Conservation (phyloP, 2,888 invertebrate genomes). For the Trissonchulus latispiculum region DNA sequence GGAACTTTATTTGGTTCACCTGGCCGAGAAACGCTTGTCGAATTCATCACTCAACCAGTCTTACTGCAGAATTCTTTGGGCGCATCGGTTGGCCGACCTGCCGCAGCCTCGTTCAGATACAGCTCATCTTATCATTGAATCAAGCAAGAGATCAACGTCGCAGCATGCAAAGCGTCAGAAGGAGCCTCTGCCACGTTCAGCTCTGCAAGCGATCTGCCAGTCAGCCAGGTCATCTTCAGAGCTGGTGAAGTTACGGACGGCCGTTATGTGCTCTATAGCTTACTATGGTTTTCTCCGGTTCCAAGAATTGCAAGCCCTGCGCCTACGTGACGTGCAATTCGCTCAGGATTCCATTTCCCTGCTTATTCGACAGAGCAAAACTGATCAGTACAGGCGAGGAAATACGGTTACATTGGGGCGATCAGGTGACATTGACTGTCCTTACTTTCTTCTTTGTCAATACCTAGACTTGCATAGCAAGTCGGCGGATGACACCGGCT, state of each 20-base stretch:
- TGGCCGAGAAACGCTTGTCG: too few relatives aligned
- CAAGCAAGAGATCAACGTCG: too few relatives aligned
- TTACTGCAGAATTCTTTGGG: too few relatives aligned
- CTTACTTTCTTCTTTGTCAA: neutral
- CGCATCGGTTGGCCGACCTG: too few relatives aligned
- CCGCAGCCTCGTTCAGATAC: too few relatives aligned
- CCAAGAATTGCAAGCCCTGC: neutral
- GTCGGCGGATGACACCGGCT: neutral
- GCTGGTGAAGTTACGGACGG: too few relatives aligned
- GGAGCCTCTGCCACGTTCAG: neutral
- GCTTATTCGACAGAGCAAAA: neutral
- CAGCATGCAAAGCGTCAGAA: too few relatives aligned
- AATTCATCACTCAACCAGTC: too few relatives aligned
- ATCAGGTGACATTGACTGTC: neutral
- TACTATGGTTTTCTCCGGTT: slow-evolving; percentile 3
- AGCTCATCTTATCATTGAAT: too few relatives aligned
- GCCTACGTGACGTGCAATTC: neutral
- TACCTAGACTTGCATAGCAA: neutral
- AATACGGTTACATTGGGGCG: neutral
- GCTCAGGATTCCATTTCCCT: neutral
- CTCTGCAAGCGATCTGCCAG: neutral
- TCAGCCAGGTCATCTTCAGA: too few relatives aligned
- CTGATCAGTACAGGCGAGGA: neutral
- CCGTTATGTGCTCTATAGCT: too few relatives aligned
- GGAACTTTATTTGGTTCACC: too few relatives aligned